Conservation (phyloP, 2,888 invertebrate species). For the Allophyes oxyacanthae region DNA sequence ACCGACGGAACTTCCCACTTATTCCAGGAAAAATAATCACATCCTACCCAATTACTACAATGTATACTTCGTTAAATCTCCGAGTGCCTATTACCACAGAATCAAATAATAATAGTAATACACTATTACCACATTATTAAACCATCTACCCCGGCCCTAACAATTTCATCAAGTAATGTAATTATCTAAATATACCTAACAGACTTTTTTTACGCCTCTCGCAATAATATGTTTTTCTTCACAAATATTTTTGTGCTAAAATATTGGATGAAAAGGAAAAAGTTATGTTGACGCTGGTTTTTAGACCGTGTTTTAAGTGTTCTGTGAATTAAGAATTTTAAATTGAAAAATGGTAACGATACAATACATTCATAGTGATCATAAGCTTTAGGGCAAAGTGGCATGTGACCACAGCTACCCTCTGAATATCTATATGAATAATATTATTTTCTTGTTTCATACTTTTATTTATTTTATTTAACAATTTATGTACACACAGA, state of each 20-base stretch:
- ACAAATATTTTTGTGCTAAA: slow-evolving; percentile 34
- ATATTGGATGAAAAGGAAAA: slow-evolving; percentile 18
- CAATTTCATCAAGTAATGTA: slow-evolving; percentile 42
- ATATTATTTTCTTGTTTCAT: no score
- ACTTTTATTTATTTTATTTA: no score
- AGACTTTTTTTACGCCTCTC: slow-evolving; percentile 10
- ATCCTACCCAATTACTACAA: slow-evolving; percentile 15
- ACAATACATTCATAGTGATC: no score
- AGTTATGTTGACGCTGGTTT: slow-evolving; percentile 16
- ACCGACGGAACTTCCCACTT: no score
- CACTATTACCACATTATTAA: slow-evolving; percentile 13
- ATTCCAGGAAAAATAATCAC: slow-evolving; percentile 6
- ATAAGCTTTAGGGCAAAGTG: no score
- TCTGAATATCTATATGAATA: no score
- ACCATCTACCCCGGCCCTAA: slow-evolving; percentile 16
- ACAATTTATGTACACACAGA: no score
- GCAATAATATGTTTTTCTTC: slow-evolving; percentile 8
- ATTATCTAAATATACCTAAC: slow-evolving; percentile 47
- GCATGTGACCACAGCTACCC: no score
- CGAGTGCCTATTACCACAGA: slow-evolving; percentile 11
- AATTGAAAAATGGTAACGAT: background rate
- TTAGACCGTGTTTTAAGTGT: slow-evolving; percentile 7
- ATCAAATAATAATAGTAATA: background rate
- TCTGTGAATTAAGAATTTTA: slow-evolving; percentile 15
- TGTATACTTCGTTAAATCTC: slow-evolving; percentile 13